Conservation (phyloP, 2,113 vertebrate genomes). For the Geococcyx californianus region DNA sequence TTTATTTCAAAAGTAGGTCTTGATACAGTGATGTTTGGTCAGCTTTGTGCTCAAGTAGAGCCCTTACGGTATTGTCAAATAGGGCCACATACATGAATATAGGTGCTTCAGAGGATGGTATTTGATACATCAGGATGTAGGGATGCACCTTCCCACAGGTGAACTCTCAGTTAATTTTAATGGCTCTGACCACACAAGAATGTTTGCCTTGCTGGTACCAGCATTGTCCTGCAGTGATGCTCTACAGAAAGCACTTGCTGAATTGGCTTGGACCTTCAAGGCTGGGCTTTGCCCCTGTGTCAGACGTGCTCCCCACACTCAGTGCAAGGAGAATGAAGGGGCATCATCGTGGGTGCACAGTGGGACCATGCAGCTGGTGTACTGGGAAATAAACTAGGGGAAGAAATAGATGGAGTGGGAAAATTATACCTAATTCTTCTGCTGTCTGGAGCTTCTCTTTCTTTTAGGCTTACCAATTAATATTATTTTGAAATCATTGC, state of each 20-base stretch:
- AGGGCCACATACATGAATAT: fast-evolving
- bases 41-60: neutral
- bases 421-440: neutral
- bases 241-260: neutral
- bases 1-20: neutral
- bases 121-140: neutral
- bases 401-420: fast-evolving
- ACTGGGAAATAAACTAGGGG: neutral
- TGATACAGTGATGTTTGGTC: fast-evolving
- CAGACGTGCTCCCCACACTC: fast-evolving
- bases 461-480: fast-evolving
- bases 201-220: neutral
- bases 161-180: fast-evolving
- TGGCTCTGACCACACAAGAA: neutral
- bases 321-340: fast-evolving
- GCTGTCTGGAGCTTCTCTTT: neutral
- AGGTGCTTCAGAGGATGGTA: neutral
- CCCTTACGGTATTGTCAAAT: fast-evolving
- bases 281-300: fast-evolving
- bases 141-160: fast-evolving
- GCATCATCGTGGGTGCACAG: fast-evolving
- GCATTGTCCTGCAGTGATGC: fast-evolving
- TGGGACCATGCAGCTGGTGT: fast-evolving
- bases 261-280: neutral
- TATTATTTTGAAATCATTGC: neutral